Evolutionary conservation across 1,140 invertebrate genomes (phyloP), one percentile per base, ranked within the genome.

Genomic region (Neodiprion pinetum): DNA sequence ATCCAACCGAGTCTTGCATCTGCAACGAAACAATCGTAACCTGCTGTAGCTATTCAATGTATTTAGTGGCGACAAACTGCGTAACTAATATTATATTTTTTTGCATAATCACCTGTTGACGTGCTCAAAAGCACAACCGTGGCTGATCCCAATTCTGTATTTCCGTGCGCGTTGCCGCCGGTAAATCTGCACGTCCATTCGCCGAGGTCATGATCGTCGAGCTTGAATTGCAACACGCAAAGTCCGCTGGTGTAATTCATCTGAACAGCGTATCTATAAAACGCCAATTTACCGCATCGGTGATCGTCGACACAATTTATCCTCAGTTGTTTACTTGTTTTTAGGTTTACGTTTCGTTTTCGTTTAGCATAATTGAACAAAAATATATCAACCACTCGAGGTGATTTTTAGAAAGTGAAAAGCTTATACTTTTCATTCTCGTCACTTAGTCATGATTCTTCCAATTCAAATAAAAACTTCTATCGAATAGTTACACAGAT

Each of bases 1-100:
- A 88, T 81, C 87, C 86, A 88, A 53, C 85, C 83, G 1, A 88
- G 61, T 72, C 79, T 84, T 14, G 86, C 80, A 77, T 88, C 87
- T 87, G 48, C 3, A 76, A 78, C 28, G 67, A 23, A 74, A 73
- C 28, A 69, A 21, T 48, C 14, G 21, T 50, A 65, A 21, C 40
- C 12, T 53, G 28, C 28, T 40, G 28, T 12, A 67, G n/a, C 21
- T 17, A 11, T 48, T n/a, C 23, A 68, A 66, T 67, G 67, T 48
- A 71, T 70, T 68, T 23, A 73, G 14, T 17, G 12, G 47, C 11
- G 28, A 14, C 50, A 65, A 72, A 61, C 48, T 14, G n/a, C 70
- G 28, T 5, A 40, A 40, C 28, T 40, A 40, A 40, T 40, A 40
- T 40, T 40, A 5, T 61, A 5, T 0, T 14, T 17, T 12, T 11